These are phyloP conservation scores for Spodoptera picta DNA, from an alignment of 2,888 invertebrate genomes.

Conservation along the genomic window DNA sequence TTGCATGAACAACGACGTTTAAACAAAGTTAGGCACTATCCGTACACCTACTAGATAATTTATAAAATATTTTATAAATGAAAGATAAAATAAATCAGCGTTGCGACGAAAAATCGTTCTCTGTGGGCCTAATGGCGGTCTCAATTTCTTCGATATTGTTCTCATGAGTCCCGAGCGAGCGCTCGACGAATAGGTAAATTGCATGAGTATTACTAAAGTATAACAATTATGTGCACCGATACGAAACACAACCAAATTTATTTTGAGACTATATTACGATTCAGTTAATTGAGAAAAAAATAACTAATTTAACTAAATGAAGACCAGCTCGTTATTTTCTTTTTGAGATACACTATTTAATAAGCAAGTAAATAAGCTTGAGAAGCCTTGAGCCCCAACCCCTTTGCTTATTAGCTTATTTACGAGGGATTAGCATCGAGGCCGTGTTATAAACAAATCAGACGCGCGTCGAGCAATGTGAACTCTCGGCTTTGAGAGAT, in stretches of 20 bases:
- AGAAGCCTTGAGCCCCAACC: constrained; percentile 42
- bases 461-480: constrained; percentile 58
- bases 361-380: constrained; percentile 31
- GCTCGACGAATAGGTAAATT: constrained; percentile 1
- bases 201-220: background rate
- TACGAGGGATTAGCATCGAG: constrained; percentile 52
- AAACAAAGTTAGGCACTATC: background rate
- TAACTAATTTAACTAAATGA: constrained; percentile 7
- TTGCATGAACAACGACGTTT: background rate
- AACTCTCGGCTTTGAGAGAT: constrained; percentile 65
- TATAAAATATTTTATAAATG: constrained; percentile 15
- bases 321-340: constrained; percentile 31
- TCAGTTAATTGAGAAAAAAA: constrained; percentile 10
- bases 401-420: constrained; percentile 56
- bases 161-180: constrained; percentile 19
- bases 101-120: constrained; percentile 42
- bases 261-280: constrained; percentile 13
- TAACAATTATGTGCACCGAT: background rate
- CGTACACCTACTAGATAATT: constrained; percentile 3
- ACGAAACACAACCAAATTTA: background rate
- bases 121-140: constrained; percentile 48
- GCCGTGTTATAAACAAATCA: constrained; percentile 63
- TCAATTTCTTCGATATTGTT: constrained; percentile 47
- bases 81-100: constrained; percentile 43
- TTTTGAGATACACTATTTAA: constrained; percentile 31